Base-by-base conservation (phyloP, 2,797 vertebrate species). In the Catamblyrhynchus diadema region DNA sequence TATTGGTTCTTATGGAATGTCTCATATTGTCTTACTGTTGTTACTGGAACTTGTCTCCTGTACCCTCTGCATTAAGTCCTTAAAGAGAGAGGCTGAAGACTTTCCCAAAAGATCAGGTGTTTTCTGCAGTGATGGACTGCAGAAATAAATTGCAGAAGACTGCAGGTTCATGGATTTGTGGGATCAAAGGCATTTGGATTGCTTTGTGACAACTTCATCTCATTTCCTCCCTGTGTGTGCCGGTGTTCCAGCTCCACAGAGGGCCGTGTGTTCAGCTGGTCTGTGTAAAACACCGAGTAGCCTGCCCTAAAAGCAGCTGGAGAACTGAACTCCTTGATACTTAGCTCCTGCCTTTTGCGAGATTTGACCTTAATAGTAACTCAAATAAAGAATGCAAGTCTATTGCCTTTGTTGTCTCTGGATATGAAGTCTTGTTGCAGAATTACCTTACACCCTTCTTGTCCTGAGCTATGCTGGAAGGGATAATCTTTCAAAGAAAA, bases 221-320 rank as follows among this genome's bases (percentile, higher is more conserved):
- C 0, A 0, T 27, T 64, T 60, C 18, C n/a, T 85, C 10, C 15
- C 18, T n/a, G 20, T 13, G 8, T 25, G 11, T 6, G 42, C 33
- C 6, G n/a, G 32, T 6, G 21, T 83, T 64, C 32, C 30, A 74
- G 1, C 12, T 22, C 18, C 14, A 7, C 28, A 39, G 41, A 81
- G 19, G 14, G 14, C 20, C 1, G 0, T 8, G 23, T 74, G 50
- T 51, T 80, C 45, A 30, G 22, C 30, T 71, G 62, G 35, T 24
- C 32, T 60, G 2, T 32, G 13, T 17, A 66, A 88, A 77, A 32
- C 22, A 6, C 14, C 19, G 70, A 79, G 30, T 24, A 69, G 23
- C n/a, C 20, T 2, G 28, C 32, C 28, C 25, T 77, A 19, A 93
- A 70, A 77, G 32, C 27, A 66, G 22, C 28, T 66, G 47, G 44